phyloP scores from a whole-genome alignment of 2,888 invertebrate genomes.

The Antheraea assamensis region DNA sequence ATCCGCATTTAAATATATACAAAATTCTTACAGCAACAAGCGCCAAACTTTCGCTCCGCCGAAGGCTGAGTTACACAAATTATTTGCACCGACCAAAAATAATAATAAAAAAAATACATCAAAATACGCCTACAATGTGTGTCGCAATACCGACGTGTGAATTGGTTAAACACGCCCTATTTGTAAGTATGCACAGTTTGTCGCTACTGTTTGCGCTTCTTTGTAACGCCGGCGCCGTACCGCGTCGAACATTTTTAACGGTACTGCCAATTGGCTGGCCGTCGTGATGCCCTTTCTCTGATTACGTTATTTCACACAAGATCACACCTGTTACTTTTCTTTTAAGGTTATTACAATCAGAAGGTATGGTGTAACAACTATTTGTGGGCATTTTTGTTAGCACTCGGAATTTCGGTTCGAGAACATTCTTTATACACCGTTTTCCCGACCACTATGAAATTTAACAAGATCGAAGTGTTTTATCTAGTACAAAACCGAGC shows the following conservation, averaged over 20 bases:
- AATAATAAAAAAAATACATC: slow-evolving; percentile 11
- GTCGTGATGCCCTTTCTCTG: slow-evolving; percentile 23
- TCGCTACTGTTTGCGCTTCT: slow-evolving; percentile 37
- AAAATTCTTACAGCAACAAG: neutral
- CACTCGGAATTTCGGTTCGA: neutral
- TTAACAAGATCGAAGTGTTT: no score
- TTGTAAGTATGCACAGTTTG: slow-evolving; percentile 28
- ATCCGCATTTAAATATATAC: neutral
- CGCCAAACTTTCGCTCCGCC: neutral
- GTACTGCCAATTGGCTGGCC: slow-evolving; percentile 20
- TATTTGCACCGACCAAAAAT: slow-evolving; percentile 21
- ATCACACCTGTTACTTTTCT: slow-evolving; percentile 7
- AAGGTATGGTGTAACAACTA: neutral
- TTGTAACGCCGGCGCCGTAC: slow-evolving; percentile 30
- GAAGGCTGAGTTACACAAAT: slow-evolving; percentile 17
- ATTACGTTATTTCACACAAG: slow-evolving; percentile 21
- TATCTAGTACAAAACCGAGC: no score
- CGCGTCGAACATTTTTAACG: slow-evolving; percentile 34
- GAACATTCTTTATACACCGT: no score
- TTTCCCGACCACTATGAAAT: no score
- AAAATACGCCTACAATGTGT: slow-evolving; percentile 21
- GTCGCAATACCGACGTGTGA: slow-evolving; percentile 41
- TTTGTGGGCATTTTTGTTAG: neutral
- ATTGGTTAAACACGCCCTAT: slow-evolving; percentile 50
- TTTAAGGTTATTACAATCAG: slow-evolving; percentile 2